Evolutionary conservation across 1,140 invertebrate species (phyloP).

Genomic region (Aricia agestis): DNA sequence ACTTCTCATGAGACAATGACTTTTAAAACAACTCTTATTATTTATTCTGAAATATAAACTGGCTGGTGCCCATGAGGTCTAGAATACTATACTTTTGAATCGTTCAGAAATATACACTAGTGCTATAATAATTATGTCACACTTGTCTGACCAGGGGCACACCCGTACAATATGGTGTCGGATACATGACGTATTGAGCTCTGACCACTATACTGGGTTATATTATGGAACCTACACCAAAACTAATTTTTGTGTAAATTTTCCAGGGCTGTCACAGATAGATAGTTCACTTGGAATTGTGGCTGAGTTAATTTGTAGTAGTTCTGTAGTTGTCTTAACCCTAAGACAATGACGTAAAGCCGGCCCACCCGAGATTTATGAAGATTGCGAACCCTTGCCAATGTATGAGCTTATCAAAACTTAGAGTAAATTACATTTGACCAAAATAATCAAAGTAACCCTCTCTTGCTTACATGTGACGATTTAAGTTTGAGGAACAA

Average conservation of each 20-base stretch:
- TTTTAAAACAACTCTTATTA: no score
- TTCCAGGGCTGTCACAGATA: background rate
- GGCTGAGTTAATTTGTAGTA: slow-evolving; percentile 44
- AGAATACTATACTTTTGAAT: no score
- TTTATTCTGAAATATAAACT: no score
- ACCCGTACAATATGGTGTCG: no score
- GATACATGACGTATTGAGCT: no score
- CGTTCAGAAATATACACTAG: no score
- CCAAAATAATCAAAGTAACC: slow-evolving; percentile 9
- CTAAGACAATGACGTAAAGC: slow-evolving; percentile 53
- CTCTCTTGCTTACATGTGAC: background rate
- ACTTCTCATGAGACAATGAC: background rate
- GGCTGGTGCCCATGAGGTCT: no score
- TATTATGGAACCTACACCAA: no score
- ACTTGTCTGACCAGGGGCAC: no score
- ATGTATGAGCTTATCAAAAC: slow-evolving; percentile 15
- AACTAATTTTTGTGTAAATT: background rate
- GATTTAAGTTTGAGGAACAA: background rate
- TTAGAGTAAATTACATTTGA: slow-evolving; percentile 12
- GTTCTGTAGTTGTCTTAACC: slow-evolving; percentile 52
- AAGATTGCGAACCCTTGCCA: slow-evolving; percentile 44
- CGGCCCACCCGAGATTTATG: slow-evolving; percentile 49
- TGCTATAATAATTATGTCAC: no score
- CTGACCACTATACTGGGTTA: no score
- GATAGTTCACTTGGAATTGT: background rate